Percentiles rank a stretch among this genome's conserved stretches.
Evolutionary conservation across 2,113 vertebrate species (phyloP).

Genomic region (Pavo muticus): DNA sequence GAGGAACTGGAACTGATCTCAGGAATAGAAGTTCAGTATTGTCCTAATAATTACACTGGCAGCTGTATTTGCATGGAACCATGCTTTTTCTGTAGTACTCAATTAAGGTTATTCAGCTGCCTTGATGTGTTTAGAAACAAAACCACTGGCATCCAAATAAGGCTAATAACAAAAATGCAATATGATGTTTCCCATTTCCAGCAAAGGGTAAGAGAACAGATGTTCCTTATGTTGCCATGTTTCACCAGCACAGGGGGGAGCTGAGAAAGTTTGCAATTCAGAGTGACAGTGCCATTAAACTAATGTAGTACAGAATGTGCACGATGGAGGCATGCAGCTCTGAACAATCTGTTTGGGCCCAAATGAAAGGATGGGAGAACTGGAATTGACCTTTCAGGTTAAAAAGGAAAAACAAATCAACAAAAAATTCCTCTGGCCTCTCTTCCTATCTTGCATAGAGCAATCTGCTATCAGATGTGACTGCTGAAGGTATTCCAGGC

Average conservation of each 20-base stretch:
- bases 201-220: conserved; percentile 69
- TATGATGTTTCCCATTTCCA: conserved; percentile 69
- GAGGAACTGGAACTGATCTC: conserved; percentile 62
- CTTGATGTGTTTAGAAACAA: conserved; percentile 74
- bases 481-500: neutral
- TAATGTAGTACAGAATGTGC: conserved; percentile 50
- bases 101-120: conserved; percentile 72
- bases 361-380: neutral
- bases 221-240: conserved; percentile 69
- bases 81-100: conserved; percentile 63
- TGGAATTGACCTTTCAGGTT: neutral
- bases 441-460: neutral
- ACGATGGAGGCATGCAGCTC: neutral
- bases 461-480: neutral
- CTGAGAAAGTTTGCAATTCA: conserved; percentile 65
- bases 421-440: neutral
- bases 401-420: neutral
- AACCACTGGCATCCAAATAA: conserved; percentile 75
- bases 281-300: conserved; percentile 60
- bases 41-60: conserved; percentile 68
- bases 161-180: conserved; percentile 72
- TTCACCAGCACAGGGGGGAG: conserved; percentile 68
- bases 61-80: conserved; percentile 68
- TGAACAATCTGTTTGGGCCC: conserved; percentile 28
- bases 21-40: conserved; percentile 62